Percentiles rank a stretch among this genome's conserved stretches.
Conservation (phyloP, 2,797 vertebrate genomes). For the Clamator glandarius region DNA sequence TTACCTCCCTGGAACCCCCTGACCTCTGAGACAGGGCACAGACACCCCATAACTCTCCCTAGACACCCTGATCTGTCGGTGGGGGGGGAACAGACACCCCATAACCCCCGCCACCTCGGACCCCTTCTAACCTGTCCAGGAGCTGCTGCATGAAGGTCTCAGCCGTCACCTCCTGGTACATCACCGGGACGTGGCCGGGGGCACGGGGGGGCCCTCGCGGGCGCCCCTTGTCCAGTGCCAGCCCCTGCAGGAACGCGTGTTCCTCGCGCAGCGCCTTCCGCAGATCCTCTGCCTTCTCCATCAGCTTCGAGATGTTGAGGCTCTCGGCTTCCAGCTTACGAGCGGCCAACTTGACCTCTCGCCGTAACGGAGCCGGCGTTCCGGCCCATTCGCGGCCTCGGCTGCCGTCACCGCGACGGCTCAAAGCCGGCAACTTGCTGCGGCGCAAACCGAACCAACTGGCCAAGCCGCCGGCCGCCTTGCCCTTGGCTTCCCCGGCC, state of each 20-base stretch:
- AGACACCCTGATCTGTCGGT: too few relatives aligned
- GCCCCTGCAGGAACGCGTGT: constrained; percentile 87
- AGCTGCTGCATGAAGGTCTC: constrained; percentile 98
- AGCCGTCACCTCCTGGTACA: constrained; percentile 90
- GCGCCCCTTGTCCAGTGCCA: constrained; percentile 83
- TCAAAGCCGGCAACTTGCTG: constrained; percentile 93
- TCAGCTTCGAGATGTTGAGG: constrained; percentile 95
- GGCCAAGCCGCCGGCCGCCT: constrained; percentile 90
- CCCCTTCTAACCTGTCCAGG: constrained; percentile 85
- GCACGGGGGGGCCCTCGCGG: constrained; percentile 73
- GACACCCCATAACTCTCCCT: too few relatives aligned
- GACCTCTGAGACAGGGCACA: too few relatives aligned
- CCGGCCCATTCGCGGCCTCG: constrained; percentile 84
- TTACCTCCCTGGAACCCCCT: too few relatives aligned
- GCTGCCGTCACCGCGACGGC: constrained; percentile 83
- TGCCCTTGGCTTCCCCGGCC: constrained; percentile 85
- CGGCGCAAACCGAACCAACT: constrained; percentile 96
- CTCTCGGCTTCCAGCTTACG: constrained; percentile 90
- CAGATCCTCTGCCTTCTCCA: constrained; percentile 96
- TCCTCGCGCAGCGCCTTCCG: constrained; percentile 94
- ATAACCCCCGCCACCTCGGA: too few relatives aligned
- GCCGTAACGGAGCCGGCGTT: constrained; percentile 81
- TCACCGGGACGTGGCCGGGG: constrained; percentile 83
- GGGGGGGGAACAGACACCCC: too few relatives aligned
- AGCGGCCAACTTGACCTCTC: constrained; percentile 84